Evolutionary conservation across 2,113 vertebrate species (phyloP).

Genomic region (Crotophaga sulcirostris): DNA sequence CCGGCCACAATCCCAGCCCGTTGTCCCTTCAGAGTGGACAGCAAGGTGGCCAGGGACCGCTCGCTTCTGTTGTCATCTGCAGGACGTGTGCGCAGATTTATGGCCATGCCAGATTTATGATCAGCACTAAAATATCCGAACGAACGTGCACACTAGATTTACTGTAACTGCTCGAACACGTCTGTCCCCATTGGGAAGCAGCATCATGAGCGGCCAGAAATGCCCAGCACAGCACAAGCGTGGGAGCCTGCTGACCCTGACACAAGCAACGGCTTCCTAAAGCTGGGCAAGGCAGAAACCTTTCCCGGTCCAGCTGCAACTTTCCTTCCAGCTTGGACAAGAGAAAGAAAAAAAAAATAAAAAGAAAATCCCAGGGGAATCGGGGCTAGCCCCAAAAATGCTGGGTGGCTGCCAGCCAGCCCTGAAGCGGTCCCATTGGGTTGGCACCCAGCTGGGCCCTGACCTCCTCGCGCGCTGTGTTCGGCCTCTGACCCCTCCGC

Average conservation of each 20-base stretch:
- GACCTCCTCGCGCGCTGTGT: neutral
- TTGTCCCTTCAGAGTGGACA: neutral
- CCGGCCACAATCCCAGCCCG: accelerated
- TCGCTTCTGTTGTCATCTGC: neutral
- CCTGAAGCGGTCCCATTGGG: accelerated
- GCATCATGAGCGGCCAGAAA: neutral
- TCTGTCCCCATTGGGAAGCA: neutral
- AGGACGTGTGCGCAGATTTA: slow-evolving; percentile 13
- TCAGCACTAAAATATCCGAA: slow-evolving; percentile 28
- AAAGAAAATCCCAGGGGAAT: neutral
- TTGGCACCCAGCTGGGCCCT: neutral
- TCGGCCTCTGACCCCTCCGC: neutral
- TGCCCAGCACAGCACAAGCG: neutral
- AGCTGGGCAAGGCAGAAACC: neutral
- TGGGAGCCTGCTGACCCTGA: neutral
- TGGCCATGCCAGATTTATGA: slow-evolving; percentile 14
- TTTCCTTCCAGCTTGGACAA: neutral
- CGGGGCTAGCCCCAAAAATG: neutral
- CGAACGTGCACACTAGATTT: neutral
- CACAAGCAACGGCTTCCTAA: accelerated
- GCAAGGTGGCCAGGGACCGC: neutral
- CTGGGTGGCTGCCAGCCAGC: neutral
- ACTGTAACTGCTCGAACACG: neutral
- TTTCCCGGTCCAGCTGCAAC: neutral
- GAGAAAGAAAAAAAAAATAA: neutral